A percentile compares a stretch with the other conserved stretches of the same genome.
Evolutionary conservation across 92 coral and sea anemone species (phyloP).

Genomic region (Hydrozoanthus gracilis): DNA sequence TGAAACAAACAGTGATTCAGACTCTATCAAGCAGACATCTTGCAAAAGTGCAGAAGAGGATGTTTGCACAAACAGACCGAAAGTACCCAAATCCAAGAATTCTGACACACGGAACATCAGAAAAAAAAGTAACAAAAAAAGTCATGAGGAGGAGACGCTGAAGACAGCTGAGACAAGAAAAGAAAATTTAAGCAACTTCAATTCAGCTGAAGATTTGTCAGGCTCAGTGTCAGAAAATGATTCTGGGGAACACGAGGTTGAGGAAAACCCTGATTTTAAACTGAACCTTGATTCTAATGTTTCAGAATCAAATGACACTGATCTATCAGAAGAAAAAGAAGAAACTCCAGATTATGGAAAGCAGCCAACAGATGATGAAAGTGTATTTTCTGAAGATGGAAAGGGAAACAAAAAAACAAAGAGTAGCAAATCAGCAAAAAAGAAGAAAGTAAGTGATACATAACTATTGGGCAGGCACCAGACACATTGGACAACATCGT

Average conservation of each 20-base stretch:
- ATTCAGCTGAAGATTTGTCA: too few species aligned
- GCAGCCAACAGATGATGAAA: conserved; percentile 12
- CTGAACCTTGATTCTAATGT: not conserved
- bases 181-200: not conserved
- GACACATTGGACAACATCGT: too few species aligned
- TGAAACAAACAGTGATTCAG: not conserved
- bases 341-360: not conserved
- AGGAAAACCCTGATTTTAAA: not conserved
- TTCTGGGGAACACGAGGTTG: not conserved
- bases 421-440: conserved; percentile 25
- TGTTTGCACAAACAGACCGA: not conserved
- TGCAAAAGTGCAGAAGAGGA: not conserved
- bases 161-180: not conserved
- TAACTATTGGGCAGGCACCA: too few species aligned
- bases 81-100: not conserved
- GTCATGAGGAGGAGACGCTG: not conserved
- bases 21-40: not conserved
- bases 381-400: conserved; percentile 27
- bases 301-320: conserved; percentile 24
- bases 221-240: not conserved
- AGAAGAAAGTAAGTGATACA: conserved; percentile 20
- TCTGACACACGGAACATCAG: not conserved
- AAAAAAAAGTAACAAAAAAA: not conserved
- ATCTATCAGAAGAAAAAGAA: not conserved
- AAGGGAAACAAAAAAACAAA: conserved; percentile 9